Evolutionary conservation across 1,140 invertebrate genomes (phyloP), one percentile per base, ranked within the genome.

Genomic region (Drosophila willistoni): DNA sequence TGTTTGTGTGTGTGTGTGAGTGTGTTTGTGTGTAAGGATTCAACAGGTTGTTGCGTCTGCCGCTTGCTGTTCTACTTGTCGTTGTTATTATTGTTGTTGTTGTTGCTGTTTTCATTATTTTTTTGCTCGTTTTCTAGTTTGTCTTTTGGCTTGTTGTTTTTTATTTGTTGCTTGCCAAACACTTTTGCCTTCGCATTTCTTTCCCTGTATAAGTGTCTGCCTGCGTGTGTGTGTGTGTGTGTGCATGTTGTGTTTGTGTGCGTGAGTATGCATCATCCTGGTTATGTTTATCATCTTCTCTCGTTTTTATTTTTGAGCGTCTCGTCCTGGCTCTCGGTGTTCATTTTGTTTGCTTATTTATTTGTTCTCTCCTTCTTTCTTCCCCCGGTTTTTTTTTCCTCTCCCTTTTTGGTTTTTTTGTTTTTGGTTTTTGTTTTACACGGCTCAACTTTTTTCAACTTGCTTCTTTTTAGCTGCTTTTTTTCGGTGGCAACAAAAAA

Each of bases 91-190:
- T 29, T 29, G 6, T 29, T 29, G 44, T 41, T 41, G 59, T n/a
- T 63, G 51, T 25, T 60, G 41, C 17, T 66, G 41, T 36, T 64
- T 54, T 54, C 60, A 42, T 71, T 77, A 71, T 83, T 77, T 87
- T 86, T 81, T 77, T 86, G 83, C 79, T 69, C 79, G 79, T 55
- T 87, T 86, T 89, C 83, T 86, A 86, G 82, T 83, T 83, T 79
- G 77, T 78, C 65, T 74, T 81, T 71, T 78, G 76, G 66, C 17
- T 51, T 51, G 44, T 85, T 68, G 51, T 68, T 83, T 65, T 80
- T 71, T 64, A 71, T 87, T 75, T 82, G 84, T 75, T 79, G 75
- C 67, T 71, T 81, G 56, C 64, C 79, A 87, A 87, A 87, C 84
- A 87, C 84, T 80, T 89, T 83, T 89, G 79, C 80, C 71, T 73